phyloP scores from a whole-genome alignment of 2,888 invertebrate genomes.

The Pherbina coryleti region DNA sequence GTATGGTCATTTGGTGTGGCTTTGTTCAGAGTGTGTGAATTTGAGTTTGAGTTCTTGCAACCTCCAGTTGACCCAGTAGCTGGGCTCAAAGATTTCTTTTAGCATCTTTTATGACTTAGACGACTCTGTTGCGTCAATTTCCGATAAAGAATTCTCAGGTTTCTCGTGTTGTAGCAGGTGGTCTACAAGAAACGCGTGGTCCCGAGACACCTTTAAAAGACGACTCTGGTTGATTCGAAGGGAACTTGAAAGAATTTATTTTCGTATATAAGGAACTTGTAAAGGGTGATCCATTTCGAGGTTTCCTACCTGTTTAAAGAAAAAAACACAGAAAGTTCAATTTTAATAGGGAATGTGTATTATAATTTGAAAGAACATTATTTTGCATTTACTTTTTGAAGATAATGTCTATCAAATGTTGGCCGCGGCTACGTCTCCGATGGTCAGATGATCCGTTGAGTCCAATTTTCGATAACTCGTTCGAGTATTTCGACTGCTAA shows the following conservation, averaged over 20 bases:
- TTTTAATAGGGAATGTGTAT: no score
- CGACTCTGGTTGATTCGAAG: constrained; percentile 88
- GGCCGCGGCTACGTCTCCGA: no score
- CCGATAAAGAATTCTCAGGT: constrained; percentile 83
- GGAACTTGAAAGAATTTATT: constrained; percentile 96
- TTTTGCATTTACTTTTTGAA: no score
- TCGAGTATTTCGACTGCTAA: no score
- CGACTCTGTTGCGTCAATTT: constrained; percentile 92
- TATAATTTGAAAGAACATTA: no score
- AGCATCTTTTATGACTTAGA: constrained; percentile 73
- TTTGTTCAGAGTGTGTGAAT: background rate
- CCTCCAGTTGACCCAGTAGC: constrained; percentile 20
- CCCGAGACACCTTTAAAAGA: constrained; percentile 87
- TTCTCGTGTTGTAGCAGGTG: constrained; percentile 90
- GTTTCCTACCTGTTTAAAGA: no score
- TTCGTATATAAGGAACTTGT: no score
- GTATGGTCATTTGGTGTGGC: background rate
- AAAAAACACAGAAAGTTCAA: no score
- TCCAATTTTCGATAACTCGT: no score
- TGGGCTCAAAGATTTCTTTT: constrained; percentile 47
- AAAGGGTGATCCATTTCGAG: no score
- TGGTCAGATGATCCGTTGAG: no score
- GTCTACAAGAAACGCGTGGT: constrained; percentile 91
- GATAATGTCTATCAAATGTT: no score
- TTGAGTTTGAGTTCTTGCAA: background rate